phyloP scores from a whole-genome alignment of 2,797 vertebrate genomes.

The Dermochelys coriacea region DNA sequence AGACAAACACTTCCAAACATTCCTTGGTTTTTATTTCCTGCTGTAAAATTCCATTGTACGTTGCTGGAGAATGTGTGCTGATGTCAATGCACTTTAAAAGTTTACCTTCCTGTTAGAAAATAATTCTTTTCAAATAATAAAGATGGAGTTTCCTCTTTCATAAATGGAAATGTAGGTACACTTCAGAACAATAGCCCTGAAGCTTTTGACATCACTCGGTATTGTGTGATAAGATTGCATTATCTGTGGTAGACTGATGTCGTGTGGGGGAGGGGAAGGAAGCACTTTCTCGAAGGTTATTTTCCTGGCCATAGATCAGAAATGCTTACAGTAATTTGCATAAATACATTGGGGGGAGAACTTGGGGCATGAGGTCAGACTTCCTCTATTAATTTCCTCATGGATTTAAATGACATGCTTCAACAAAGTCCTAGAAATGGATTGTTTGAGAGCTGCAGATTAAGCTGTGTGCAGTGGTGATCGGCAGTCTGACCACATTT shows the following conservation, averaged over 20 bases:
- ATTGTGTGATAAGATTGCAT: constrained; percentile 13
- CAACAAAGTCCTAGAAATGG: rapidly evolving
- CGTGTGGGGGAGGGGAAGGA: not conserved
- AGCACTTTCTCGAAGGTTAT: not conserved
- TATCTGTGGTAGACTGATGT: not conserved
- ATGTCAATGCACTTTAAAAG: constrained; percentile 4
- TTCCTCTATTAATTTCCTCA: not conserved
- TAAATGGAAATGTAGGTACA: not conserved
- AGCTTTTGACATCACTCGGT: constrained; percentile 33
- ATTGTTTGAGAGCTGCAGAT: not conserved
- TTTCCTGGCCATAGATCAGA: constrained; percentile 13
- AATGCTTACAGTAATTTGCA: not conserved
- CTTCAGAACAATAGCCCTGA: constrained; percentile 13
- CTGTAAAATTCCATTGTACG: constrained; percentile 67
- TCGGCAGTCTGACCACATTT: not conserved
- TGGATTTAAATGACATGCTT: not conserved
- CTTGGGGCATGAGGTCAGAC: rapidly evolving
- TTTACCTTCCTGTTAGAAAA: constrained; percentile 25
- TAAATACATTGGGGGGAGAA: not conserved
- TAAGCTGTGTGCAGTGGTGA: rapidly evolving
- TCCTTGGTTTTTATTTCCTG: constrained; percentile 59
- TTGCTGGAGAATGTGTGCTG: not conserved
- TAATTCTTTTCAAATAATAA: not conserved
- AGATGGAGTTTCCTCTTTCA: constrained; percentile 39
- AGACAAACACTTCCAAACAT: constrained; percentile 5